Percentiles rank a stretch among this genome's conserved stretches.
Evolutionary conservation across 2,797 vertebrate genomes (phyloP).

Genomic region (Erethizon dorsatum): DNA sequence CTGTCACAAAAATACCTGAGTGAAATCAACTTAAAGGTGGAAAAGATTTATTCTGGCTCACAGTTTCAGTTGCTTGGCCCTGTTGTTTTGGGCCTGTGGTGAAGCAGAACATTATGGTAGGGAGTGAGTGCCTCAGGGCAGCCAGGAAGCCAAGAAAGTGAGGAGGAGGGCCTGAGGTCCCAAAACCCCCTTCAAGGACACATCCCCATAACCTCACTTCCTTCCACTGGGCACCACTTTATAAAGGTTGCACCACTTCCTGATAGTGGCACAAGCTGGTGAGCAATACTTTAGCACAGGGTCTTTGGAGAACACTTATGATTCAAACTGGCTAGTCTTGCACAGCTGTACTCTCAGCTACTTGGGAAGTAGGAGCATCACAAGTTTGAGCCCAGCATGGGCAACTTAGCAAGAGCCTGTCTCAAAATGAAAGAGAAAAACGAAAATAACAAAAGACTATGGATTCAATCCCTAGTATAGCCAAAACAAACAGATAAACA

Average conservation of each 20-base stretch:
- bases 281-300: neutral
- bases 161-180: neutral
- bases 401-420: neutral
- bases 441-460: neutral
- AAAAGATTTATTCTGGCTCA: neutral
- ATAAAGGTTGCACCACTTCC: neutral
- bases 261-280: neutral
- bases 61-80: neutral
- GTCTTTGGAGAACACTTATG: neutral
- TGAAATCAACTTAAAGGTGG: neutral
- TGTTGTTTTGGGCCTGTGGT: neutral
- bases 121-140: neutral
- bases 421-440: neutral
- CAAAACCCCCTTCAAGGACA: neutral
- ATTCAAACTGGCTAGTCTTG: neutral
- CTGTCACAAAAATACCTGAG: neutral
- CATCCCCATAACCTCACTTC: neutral
- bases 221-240: neutral
- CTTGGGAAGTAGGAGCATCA: neutral
- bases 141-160: neutral
- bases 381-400: neutral
- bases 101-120: neutral
- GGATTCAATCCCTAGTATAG: neutral
- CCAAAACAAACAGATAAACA: neutral
- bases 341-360: neutral